Percentiles rank a stretch among this genome's conserved stretches.
phyloP scores from a whole-genome alignment of 2,888 invertebrate species.

The Drosophila eohydei region DNA sequence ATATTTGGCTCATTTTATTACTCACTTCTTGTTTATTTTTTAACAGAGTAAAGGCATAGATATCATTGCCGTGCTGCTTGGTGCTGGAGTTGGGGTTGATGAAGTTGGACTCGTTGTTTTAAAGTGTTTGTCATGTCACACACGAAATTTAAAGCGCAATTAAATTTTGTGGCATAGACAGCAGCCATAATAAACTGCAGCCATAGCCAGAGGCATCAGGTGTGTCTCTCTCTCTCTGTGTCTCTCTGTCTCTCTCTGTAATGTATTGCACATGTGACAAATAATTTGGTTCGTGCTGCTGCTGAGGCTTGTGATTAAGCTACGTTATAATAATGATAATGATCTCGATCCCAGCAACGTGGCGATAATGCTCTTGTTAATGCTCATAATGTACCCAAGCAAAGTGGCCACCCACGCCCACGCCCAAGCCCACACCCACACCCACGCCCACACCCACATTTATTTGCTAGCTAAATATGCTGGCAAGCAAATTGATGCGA shows the following conservation, averaged over 20 bases:
- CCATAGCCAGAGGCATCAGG: slow-evolving; percentile 27
- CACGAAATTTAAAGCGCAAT: slow-evolving; percentile 70
- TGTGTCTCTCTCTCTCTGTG: slow-evolving; percentile 3
- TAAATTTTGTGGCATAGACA: slow-evolving; percentile 72
- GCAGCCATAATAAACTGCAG: slow-evolving; percentile 45
- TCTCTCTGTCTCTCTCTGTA: not conserved
- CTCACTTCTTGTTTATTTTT: slow-evolving; percentile 10
- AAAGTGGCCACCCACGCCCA: not conserved
- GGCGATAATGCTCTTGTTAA: slow-evolving; percentile 64
- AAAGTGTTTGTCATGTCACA: slow-evolving; percentile 47
- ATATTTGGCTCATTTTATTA: not conserved
- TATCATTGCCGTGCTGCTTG: slow-evolving; percentile 9
- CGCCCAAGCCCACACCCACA: not conserved
- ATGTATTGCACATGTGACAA: slow-evolving; percentile 44
- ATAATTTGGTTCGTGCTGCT: slow-evolving; percentile 39
- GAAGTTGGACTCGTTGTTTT: slow-evolving; percentile 38
- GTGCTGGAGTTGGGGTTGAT: slow-evolving; percentile 4
- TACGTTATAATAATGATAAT: slow-evolving; percentile 58
- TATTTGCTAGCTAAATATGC: slow-evolving; percentile 10
- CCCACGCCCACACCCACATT: not conserved
- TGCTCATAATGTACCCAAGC: slow-evolving; percentile 14
- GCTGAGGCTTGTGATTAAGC: slow-evolving; percentile 55
- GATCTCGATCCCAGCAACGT: slow-evolving; percentile 36
- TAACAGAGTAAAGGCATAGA: slow-evolving; percentile 10
- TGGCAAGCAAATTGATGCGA: slow-evolving; percentile 25